Percentiles rank a stretch among this genome's conserved stretches.
These are phyloP conservation scores for Pseudochirops cupreus DNA, from an alignment of 2,797 vertebrate species.

Conservation along the genomic window DNA sequence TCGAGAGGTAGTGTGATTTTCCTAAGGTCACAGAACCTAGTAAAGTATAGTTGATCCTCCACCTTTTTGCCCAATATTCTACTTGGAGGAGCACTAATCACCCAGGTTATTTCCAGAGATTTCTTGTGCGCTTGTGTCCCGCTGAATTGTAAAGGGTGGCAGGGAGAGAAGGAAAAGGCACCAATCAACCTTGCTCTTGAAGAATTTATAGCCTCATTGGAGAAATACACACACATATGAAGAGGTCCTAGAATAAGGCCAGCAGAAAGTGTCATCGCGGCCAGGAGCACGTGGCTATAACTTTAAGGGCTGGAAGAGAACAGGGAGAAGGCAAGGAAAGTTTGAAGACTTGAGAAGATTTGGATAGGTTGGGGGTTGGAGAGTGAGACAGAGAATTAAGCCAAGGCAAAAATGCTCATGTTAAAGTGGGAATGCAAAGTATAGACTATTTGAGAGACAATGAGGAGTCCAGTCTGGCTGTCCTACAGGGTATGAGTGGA, in stretches of 20 bases:
- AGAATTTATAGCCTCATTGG: not conserved
- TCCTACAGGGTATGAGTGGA: not conserved
- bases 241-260: not conserved
- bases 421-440: not conserved
- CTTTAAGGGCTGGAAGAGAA: not conserved
- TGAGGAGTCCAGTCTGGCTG: not conserved
- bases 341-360: not conserved
- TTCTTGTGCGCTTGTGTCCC: not conserved
- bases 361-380: not conserved
- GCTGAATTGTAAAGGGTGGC: not conserved
- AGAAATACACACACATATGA: not conserved
- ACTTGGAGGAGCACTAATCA: not conserved
- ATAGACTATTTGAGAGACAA: not conserved
- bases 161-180: not conserved
- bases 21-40: not conserved
- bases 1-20: not conserved
- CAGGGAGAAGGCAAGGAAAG: not conserved
- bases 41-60: not conserved
- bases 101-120: not conserved
- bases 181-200: not conserved
- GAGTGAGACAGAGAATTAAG: not conserved
- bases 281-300: not conserved
- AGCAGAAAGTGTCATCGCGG: not conserved
- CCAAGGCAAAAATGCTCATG: not conserved
- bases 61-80: not conserved